Percentiles rank a stretch among this genome's conserved stretches.
These are phyloP conservation scores for Luscinia megarhynchos DNA, from an alignment of 2,797 vertebrate genomes.

Conservation along the genomic window DNA sequence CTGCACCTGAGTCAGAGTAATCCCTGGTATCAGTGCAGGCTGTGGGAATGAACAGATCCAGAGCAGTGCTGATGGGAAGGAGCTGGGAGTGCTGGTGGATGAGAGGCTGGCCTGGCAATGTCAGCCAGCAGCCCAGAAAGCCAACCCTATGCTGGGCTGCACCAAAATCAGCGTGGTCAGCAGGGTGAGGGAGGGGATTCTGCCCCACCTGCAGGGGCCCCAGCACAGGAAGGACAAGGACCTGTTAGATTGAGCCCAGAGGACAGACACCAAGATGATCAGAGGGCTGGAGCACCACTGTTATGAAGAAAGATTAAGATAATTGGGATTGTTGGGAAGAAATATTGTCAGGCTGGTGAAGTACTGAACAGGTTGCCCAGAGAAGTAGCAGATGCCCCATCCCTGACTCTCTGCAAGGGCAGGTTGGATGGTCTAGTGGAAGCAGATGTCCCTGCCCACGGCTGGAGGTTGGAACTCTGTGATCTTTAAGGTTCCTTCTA, in stretches of 20 bases:
- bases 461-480: not conserved
- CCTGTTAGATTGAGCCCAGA: not conserved
- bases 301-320: not conserved
- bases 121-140: not conserved
- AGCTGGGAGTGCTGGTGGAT: not conserved
- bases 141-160: rapidly evolving
- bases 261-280: not conserved
- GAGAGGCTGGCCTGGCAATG: not conserved
- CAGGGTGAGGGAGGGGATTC: not conserved
- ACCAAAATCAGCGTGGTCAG: rapidly evolving
- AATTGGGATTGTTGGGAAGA: not conserved
- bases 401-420: not conserved
- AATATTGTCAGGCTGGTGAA: not conserved
- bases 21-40: rapidly evolving
- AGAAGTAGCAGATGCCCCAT: not conserved
- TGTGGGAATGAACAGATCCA: not conserved
- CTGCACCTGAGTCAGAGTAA: not conserved
- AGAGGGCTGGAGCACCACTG: not conserved
- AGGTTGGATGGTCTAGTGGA: not conserved
- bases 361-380: not conserved
- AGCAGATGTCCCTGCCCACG: not conserved
- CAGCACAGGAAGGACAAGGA: not conserved
- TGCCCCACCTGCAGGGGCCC: not conserved
- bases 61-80: not conserved
- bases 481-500: not conserved